Percentiles rank a stretch among this genome's conserved stretches.
Evolutionary conservation across 2,888 invertebrate genomes (phyloP).

Genomic region (Cloeon dipterum): DNA sequence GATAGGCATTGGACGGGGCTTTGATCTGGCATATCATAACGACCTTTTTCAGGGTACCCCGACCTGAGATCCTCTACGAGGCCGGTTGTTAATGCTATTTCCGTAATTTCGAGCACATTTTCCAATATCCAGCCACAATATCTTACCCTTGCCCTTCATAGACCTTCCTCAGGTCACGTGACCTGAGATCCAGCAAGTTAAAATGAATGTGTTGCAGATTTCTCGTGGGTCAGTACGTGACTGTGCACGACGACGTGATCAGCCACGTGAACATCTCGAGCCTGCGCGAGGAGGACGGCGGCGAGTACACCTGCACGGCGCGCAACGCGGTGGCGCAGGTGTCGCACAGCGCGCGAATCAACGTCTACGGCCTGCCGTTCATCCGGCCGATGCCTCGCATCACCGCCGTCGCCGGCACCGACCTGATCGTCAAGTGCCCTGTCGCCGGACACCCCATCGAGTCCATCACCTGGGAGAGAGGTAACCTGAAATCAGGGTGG

Average conservation of each 20-base stretch:
- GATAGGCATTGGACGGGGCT: no score
- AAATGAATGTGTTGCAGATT: no score
- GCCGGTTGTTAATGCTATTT: no score
- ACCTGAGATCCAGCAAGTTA: no score
- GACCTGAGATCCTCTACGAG: no score
- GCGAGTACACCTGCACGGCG: constrained; percentile 69
- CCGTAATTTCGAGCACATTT: no score
- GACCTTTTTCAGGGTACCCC: no score
- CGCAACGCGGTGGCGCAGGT: constrained; percentile 61
- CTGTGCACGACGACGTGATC: constrained; percentile 77
- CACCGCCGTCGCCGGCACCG: constrained; percentile 64
- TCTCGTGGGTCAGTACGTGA: constrained; percentile 77
- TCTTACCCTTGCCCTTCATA: no score
- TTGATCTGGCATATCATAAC: no score
- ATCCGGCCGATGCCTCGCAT: constrained; percentile 75
- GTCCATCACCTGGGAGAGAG: constrained; percentile 73
- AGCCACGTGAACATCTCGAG: constrained; percentile 78
- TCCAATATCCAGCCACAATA: no score
- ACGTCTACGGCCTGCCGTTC: constrained; percentile 68
- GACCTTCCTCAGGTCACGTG: no score
- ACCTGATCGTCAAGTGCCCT: constrained; percentile 67
- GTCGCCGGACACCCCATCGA: constrained; percentile 78
- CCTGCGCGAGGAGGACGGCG: constrained; percentile 72
- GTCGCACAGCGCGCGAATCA: constrained; percentile 61
- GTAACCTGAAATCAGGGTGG: no score